phyloP scores from a whole-genome alignment of 2,888 invertebrate species.

The Agelastica alni region DNA sequence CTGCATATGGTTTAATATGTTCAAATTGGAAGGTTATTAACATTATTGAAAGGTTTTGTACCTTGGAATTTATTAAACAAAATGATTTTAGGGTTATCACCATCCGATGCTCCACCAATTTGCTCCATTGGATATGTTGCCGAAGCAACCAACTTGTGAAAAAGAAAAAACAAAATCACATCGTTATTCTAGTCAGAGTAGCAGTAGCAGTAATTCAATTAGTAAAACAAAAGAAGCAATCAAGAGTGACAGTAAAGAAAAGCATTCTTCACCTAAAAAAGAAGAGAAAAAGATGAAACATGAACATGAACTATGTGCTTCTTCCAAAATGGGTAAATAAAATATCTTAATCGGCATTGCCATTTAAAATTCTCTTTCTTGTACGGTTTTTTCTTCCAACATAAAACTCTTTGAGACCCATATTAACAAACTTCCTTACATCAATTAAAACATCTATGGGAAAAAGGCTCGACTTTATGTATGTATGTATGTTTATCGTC shows the following conservation, averaged over 20 bases:
- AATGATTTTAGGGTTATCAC: conserved; percentile 48
- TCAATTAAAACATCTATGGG: no score
- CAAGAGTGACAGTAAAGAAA: conserved; percentile 37
- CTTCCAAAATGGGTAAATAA: conserved; percentile 30
- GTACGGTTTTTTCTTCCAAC: no score
- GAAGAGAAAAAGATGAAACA: conserved; percentile 41
- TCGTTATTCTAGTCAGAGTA: conserved; percentile 43
- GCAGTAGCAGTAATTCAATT: conserved; percentile 33
- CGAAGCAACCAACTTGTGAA: conserved; percentile 46
- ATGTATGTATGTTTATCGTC: no score
- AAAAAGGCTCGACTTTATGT: no score
- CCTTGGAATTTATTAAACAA: no score
- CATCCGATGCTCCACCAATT: conserved; percentile 49
- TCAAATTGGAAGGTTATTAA: no score
- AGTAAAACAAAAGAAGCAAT: conserved; percentile 27
- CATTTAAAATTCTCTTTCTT: no score
- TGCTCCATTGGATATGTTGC: conserved; percentile 52
- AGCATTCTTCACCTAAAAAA: conserved; percentile 43
- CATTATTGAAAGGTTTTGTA: no score
- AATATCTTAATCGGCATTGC: no score
- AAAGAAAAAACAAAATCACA: conserved; percentile 52
- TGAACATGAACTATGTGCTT: conserved; percentile 32
- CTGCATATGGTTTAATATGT: no score
- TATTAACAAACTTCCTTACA: no score
- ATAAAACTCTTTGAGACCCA: no score